Evolutionary conservation across 2,113 vertebrate species (phyloP), one percentile per base, ranked within the genome.

Genomic region (Anguilla rostrata): DNA sequence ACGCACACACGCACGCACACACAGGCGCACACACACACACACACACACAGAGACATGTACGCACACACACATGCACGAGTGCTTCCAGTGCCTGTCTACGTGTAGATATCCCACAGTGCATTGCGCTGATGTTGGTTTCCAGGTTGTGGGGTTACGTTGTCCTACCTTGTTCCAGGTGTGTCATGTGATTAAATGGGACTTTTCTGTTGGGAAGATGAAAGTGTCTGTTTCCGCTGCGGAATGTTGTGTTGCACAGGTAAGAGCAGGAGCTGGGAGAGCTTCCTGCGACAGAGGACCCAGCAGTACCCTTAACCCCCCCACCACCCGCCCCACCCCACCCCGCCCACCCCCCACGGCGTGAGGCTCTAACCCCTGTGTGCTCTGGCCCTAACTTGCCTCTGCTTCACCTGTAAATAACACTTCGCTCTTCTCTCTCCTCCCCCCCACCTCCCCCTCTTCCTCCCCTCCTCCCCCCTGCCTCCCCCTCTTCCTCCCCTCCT

Each of bases 381-480:
- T 60, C 34, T 39, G 49, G 41, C 22, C 87, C 84, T 88, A 20
- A 81, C 49, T 39, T 49, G 20, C 46, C 78, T 56, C 41, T n/a
- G 29, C n/a, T 60, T 56, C n/a, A 8, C 43, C 29, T 83, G 75
- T 87, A 84, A 84, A 87, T 87, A 87, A 87, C 86, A 87, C 53
- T 22, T 9, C 57, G 90, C 1, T 91, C 90, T 82, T 94, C 92
- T 94, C 88, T 96, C 93, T 94, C 92, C 92, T 89, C 91, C 92
- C 92, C 92, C 92, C 92, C 92, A 94, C 91, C 91, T 89, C 90
- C 5, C 5, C 87, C 79, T 20, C 87, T 88, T 86, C 87, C 93
- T 91, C 92, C 94, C 91, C 92, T 95, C 93, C 34, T 34, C 34
- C 34, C 34, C 34, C 34, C 34, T 34, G 34, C 34, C 34, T 34